These are phyloP conservation scores for Drosophila picticornis DNA, from an alignment of 2,888 invertebrate genomes.

Conservation along the genomic window DNA sequence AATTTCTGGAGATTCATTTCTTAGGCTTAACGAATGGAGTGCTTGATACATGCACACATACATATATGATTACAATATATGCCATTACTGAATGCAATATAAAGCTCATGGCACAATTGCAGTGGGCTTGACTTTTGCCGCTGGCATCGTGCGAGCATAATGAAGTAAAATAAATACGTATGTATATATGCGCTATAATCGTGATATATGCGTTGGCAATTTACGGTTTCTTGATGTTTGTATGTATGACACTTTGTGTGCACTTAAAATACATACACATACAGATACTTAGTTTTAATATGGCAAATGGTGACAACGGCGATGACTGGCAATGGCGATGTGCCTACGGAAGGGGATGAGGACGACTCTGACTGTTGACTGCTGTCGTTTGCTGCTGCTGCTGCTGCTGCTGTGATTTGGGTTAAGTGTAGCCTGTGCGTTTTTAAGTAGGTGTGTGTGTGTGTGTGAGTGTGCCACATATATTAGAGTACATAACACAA, in stretches of 20 bases:
- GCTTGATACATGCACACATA: neutral
- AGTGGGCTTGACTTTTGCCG: slow-evolving; percentile 29
- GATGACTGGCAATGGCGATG: slow-evolving; percentile 33
- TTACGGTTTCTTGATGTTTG: slow-evolving; percentile 59
- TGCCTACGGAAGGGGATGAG: slow-evolving; percentile 34
- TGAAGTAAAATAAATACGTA: slow-evolving; percentile 75
- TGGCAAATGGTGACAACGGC: slow-evolving; percentile 69
- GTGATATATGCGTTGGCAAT: slow-evolving; percentile 76
- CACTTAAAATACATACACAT: slow-evolving; percentile 32
- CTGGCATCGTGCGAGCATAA: slow-evolving; percentile 44
- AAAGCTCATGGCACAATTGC: slow-evolving; percentile 34
- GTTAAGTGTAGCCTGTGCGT: slow-evolving; percentile 77
- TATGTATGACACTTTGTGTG: slow-evolving; percentile 32
- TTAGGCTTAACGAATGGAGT: slow-evolving; percentile 19
- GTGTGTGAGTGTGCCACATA: slow-evolving; percentile 35
- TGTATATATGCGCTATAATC: slow-evolving; percentile 63
- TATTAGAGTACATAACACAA: slow-evolving; percentile 12
- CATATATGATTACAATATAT: slow-evolving; percentile 10
- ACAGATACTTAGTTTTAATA: slow-evolving; percentile 60
- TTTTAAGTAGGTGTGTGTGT: slow-evolving; percentile 75
- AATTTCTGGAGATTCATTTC: slow-evolving; percentile 19
- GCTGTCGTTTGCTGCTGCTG: slow-evolving; percentile 27
- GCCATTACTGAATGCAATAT: slow-evolving; percentile 44
- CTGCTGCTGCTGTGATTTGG: slow-evolving; percentile 70
- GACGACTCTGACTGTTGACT: slow-evolving; percentile 46